Evolutionary conservation across 2,797 vertebrate species (phyloP), one percentile per base, ranked within the genome.

Genomic region (Ctenochaetus hawaiiensis): DNA sequence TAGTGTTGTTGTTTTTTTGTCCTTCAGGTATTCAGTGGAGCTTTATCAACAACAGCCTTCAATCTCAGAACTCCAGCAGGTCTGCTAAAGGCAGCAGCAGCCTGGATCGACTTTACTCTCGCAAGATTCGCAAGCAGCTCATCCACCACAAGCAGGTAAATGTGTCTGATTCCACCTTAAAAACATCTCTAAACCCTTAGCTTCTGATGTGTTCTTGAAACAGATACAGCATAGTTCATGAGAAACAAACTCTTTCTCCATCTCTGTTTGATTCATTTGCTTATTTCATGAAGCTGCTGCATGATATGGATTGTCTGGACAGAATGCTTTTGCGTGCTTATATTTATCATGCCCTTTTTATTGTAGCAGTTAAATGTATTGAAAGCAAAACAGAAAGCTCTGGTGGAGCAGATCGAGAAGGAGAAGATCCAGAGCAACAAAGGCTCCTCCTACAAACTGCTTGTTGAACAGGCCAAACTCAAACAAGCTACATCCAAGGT

Each of bases 381-480:
- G 95, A 99, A 99, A 96, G 98, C 98, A 84, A 99, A 99, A 95
- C 98, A 99, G 95, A 99, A 99, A 94, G 98, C 97, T 95, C 95
- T 99, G 95, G 97, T 99, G 91, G 98, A 99, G 94, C 98, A 99
- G 91, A 99, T 99, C 74, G 98, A 99, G 95, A 99, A 99, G 95
- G 98, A 99, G 94, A 99, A 99, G 96, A 97, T 98, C 91, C 98
- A 99, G 91, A 99, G 97, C 96, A 99, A 98, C 96, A 99, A 99
- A 94, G 98, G 98, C 91, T 99, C 98, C 82, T 99, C 98, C 71
- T 99, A 99, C 93, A 99, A 99, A 92, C 96, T 99, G 86, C 95
- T 99, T 92, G 97, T 99, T 90, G 98, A 99, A 86, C 98, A 99
- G 94, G 98, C 98, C 94, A 99, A 99, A 93, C 96, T 99, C 86